phyloP scores from a whole-genome alignment of 2,113 vertebrate species.

The Puntigrus tetrazona region DNA sequence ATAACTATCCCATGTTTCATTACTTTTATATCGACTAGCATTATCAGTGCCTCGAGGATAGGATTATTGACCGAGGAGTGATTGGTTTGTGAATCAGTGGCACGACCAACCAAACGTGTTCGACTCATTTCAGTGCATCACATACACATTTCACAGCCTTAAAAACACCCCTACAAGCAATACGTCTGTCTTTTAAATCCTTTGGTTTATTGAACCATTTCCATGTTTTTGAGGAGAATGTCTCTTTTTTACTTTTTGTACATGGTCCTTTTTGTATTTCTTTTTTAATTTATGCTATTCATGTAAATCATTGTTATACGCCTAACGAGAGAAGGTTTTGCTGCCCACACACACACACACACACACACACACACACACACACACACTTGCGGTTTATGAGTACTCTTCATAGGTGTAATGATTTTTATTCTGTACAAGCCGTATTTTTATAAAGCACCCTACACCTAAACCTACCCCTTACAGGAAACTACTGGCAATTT shows the following conservation, averaged over 20 bases:
- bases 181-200: background rate
- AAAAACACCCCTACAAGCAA: background rate
- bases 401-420: too few relatives aligned
- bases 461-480: too few relatives aligned
- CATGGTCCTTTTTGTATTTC: background rate
- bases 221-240: background rate
- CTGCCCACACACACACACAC: background rate
- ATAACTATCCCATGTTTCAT: background rate
- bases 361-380: too few relatives aligned
- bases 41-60: slow-evolving; percentile 21
- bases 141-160: background rate
- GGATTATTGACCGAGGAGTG: background rate
- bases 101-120: background rate
- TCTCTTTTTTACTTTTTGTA: background rate
- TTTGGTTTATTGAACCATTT: background rate
- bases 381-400: too few relatives aligned
- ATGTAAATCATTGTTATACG: background rate
- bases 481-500: too few relatives aligned
- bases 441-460: too few relatives aligned
- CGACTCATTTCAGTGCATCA: background rate
- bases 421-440: too few relatives aligned
- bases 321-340: background rate
- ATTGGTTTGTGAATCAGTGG: background rate
- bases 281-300: background rate
- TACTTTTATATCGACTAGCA: background rate